A percentile compares a stretch with the other conserved stretches of the same genome.
Evolutionary conservation across 1,140 invertebrate genomes (phyloP).

Genomic region (Lineus longissimus): DNA sequence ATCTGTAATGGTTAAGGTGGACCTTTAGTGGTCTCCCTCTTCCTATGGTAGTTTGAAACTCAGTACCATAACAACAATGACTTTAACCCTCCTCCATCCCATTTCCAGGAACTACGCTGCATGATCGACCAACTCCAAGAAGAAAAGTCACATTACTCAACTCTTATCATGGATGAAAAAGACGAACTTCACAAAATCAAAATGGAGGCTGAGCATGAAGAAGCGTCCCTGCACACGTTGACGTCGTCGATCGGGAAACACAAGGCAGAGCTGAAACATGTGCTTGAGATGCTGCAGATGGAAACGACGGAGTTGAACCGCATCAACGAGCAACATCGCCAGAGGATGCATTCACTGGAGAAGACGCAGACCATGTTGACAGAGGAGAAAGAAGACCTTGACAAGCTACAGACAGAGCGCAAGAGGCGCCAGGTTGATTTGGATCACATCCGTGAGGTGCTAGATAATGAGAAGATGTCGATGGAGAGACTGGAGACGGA

Average conservation of each 20-base stretch:
- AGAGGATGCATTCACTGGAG: conserved; percentile 39
- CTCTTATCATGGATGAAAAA: conserved; percentile 31
- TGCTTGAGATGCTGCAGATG: conserved; percentile 39
- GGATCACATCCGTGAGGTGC: conserved; percentile 31
- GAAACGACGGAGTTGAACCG: conserved; percentile 39
- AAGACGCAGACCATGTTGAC: conserved; percentile 34
- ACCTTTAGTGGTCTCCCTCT: too few species aligned
- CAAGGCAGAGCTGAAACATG: conserved; percentile 43
- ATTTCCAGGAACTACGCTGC: conserved; percentile 31
- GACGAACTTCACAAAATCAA: conserved; percentile 33
- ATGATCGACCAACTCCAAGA: conserved; percentile 30
- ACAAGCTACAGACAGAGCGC: conserved; percentile 35
- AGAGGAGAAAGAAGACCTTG: conserved; percentile 42
- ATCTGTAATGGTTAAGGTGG: too few species aligned
- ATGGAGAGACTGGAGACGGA: conserved; percentile 36
- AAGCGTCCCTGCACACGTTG: conserved; percentile 41
- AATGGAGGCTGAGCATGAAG: conserved; percentile 38
- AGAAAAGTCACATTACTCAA: conserved; percentile 33
- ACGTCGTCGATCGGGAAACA: conserved; percentile 37
- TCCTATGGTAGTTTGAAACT: too few species aligned
- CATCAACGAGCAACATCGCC: conserved; percentile 36
- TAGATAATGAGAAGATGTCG: conserved; percentile 34
- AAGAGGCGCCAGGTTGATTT: conserved; percentile 34
- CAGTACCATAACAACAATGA: too few species aligned
- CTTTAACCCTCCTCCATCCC: neutral